These are phyloP conservation scores for Eutolmus rufibarbis DNA, from an alignment of 2,888 invertebrate species.

Conservation along the genomic window DNA sequence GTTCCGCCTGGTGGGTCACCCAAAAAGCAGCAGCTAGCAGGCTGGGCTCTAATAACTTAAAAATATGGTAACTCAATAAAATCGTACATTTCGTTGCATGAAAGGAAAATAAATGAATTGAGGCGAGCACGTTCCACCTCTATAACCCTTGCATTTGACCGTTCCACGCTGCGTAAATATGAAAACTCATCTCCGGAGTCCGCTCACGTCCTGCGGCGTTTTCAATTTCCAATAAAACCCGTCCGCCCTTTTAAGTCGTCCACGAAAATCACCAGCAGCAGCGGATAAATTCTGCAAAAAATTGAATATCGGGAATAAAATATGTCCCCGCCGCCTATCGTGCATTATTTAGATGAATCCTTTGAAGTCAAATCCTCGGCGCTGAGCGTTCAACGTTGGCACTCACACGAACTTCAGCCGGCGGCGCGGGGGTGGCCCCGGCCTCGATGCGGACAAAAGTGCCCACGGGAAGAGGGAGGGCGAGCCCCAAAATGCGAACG, in stretches of 20 bases:
- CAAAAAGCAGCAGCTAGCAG: background rate
- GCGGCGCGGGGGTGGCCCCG: background rate
- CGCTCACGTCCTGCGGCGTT: slow-evolving; percentile 50
- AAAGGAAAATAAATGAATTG: slow-evolving; percentile 9
- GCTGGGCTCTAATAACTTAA: background rate
- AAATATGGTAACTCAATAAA: slow-evolving; percentile 33
- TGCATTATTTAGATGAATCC: slow-evolving; percentile 44
- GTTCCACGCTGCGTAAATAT: background rate
- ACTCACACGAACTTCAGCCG: background rate
- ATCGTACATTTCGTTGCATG: background rate
- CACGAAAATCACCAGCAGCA: slow-evolving; percentile 4
- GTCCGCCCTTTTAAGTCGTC: slow-evolving; percentile 34
- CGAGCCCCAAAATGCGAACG: slow-evolving; percentile 21
- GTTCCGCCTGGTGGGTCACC: background rate
- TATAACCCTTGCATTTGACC: slow-evolving; percentile 23
- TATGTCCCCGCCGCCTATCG: slow-evolving; percentile 42
- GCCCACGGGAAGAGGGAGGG: background rate
- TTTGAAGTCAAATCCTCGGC: slow-evolving; percentile 42
- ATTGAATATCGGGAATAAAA: slow-evolving; percentile 44
- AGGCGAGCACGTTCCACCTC: slow-evolving; percentile 14
- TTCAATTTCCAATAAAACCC: slow-evolving; percentile 50
- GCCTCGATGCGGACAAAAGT: background rate
- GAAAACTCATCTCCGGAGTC: slow-evolving; percentile 45
- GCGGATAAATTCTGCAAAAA: slow-evolving; percentile 34
- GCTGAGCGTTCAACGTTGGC: background rate